These are phyloP conservation scores for Nasonia giraulti DNA, from an alignment of 1,140 invertebrate genomes.

Conservation along the genomic window DNA sequence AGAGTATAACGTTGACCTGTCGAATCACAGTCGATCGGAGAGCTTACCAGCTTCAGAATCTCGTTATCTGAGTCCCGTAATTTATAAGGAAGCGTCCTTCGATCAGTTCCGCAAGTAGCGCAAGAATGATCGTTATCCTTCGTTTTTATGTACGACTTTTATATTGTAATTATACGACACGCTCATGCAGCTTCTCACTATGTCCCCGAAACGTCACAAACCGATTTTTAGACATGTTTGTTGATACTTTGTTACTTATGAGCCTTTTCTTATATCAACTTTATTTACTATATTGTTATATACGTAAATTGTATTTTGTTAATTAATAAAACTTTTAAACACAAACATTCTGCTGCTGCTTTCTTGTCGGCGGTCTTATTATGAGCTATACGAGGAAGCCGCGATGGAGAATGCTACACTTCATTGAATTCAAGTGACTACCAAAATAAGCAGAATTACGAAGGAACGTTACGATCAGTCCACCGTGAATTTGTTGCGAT, in stretches of 20 bases:
- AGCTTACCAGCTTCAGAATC: not conserved
- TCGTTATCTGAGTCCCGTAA: not conserved
- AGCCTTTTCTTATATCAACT: constrained; percentile 13
- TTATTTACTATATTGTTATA: not conserved
- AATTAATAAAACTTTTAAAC: not conserved
- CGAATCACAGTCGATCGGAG: not conserved
- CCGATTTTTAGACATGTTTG: not conserved
- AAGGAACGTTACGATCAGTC: constrained; percentile 11
- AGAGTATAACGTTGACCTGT: not conserved
- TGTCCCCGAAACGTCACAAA: not conserved
- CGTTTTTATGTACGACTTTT: not conserved
- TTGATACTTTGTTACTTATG: not conserved
- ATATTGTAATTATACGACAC: not conserved
- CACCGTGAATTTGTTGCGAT: constrained; percentile 47
- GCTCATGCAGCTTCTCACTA: not conserved
- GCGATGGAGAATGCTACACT: not conserved
- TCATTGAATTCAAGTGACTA: not conserved
- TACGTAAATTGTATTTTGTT: constrained; percentile 11
- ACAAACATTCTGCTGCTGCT: not conserved
- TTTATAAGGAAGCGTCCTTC: not conserved
- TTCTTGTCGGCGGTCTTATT: not conserved
- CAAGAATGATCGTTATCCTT: not conserved
- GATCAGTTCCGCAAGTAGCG: not conserved
- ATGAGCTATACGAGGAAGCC: not conserved
- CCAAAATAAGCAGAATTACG: not conserved